A percentile compares a stretch with the other conserved stretches of the same genome.
These are phyloP conservation scores for Euschistus heros DNA, from an alignment of 1,140 invertebrate genomes.

Conservation along the genomic window DNA sequence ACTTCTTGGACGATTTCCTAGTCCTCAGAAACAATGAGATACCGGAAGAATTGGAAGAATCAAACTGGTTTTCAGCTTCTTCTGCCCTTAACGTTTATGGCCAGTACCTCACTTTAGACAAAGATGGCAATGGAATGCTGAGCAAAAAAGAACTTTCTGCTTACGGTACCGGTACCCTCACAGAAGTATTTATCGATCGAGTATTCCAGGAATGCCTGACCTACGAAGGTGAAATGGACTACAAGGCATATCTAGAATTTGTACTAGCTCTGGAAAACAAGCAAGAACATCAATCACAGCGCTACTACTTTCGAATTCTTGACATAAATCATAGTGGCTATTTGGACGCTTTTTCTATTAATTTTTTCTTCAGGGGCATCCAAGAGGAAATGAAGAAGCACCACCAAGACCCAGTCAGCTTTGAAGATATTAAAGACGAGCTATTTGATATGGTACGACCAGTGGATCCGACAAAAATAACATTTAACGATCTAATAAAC, in stretches of 20 bases:
- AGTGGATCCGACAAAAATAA: conserved; percentile 70
- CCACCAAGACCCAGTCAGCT: conserved; percentile 73
- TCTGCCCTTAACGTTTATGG: conserved; percentile 83
- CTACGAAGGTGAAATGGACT: conserved; percentile 94
- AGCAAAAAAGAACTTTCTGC: conserved; percentile 76
- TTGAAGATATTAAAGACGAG: conserved; percentile 92
- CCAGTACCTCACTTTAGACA: conserved; percentile 85
- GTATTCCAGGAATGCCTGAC: conserved; percentile 93
- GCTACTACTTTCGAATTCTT: conserved; percentile 84
- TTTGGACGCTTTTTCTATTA: conserved; percentile 78
- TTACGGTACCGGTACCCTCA: conserved; percentile 81
- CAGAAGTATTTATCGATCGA: conserved; percentile 77
- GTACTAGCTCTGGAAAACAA: conserved; percentile 87
- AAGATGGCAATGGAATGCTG: conserved; percentile 92
- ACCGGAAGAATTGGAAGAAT: conserved; percentile 67
- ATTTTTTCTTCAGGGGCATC: conserved; percentile 90
- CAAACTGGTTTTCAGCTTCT: conserved; percentile 90
- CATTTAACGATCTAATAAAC: conserved; percentile 66
- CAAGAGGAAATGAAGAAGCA: conserved; percentile 77
- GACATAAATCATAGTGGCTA: conserved; percentile 82
- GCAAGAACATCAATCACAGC: conserved; percentile 77
- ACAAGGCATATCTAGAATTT: conserved; percentile 92
- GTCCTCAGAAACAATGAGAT: conserved; percentile 79
- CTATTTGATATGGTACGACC: conserved; percentile 97
- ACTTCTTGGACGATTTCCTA: conserved; percentile 83